Evolutionary conservation across 2,888 invertebrate species (phyloP).

Genomic region (Trissolcus japonicus): DNA sequence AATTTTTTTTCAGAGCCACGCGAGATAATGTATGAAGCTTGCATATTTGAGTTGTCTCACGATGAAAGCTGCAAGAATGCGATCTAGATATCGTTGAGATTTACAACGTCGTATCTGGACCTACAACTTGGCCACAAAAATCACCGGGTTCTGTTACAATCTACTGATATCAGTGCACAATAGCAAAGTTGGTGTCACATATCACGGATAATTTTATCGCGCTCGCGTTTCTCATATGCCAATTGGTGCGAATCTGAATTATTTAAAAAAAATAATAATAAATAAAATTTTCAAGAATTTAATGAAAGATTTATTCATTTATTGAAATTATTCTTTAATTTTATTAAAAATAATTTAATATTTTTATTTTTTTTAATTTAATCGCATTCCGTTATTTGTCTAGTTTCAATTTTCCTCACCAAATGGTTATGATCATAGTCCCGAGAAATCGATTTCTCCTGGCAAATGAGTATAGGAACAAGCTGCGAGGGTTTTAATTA

Average conservation of each 20-base stretch:
- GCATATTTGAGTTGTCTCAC: slow-evolving; percentile 4
- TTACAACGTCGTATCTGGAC: slow-evolving; percentile 9
- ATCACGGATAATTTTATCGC: slow-evolving; percentile 9
- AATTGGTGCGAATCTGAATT: too few relatives aligned
- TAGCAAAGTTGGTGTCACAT: slow-evolving; percentile 14
- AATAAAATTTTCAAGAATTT: too few relatives aligned
- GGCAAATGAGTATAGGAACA: neutral
- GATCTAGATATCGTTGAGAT: slow-evolving; percentile 26
- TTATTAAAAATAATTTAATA: too few relatives aligned
- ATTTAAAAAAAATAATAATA: too few relatives aligned
- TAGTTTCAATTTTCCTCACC: too few relatives aligned
- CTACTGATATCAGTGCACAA: slow-evolving; percentile 16
- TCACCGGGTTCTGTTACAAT: slow-evolving; percentile 16
- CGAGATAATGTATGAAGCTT: slow-evolving; percentile 1
- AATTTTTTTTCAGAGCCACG: neutral
- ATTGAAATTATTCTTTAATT: too few relatives aligned
- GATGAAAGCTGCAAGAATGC: slow-evolving; percentile 14
- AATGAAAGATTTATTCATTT: too few relatives aligned
- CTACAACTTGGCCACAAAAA: slow-evolving; percentile 10
- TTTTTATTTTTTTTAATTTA: too few relatives aligned
- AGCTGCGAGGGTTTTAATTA: slow-evolving; percentile 15
- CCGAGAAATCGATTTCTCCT: too few relatives aligned
- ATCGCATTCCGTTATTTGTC: too few relatives aligned
- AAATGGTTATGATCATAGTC: too few relatives aligned
- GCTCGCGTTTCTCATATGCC: too few relatives aligned